Percentiles rank a stretch among this genome's conserved stretches.
These are phyloP conservation scores for Pipistrellus pygmaeus DNA, from an alignment of 2,797 vertebrate genomes.

Conservation along the genomic window DNA sequence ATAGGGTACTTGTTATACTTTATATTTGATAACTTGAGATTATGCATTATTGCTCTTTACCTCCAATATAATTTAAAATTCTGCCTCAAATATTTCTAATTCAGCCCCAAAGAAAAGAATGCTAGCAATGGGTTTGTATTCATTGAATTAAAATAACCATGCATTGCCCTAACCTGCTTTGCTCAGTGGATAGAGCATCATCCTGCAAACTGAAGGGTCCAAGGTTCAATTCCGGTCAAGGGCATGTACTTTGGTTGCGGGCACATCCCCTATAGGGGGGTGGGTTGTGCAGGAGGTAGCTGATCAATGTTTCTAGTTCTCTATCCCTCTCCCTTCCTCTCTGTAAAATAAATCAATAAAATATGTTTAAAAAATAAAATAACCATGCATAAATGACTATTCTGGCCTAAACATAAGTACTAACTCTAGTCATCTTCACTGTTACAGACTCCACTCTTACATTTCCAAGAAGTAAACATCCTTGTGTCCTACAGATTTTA, in stretches of 20 bases:
- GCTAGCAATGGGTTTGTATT: background rate
- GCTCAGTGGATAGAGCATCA: too few species aligned
- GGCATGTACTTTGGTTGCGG: too few species aligned
- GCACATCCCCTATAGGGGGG: too few species aligned
- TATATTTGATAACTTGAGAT: background rate
- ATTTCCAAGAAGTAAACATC: background rate
- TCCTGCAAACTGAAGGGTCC: too few species aligned
- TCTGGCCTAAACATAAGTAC: background rate
- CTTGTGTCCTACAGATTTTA: background rate
- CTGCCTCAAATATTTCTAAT: background rate
- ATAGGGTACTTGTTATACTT: background rate
- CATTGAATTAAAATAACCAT: background rate
- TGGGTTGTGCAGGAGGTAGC: too few species aligned
- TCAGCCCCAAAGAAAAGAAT: background rate
- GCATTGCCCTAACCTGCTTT: too few species aligned
- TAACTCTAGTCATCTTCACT: background rate
- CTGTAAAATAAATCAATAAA: too few species aligned
- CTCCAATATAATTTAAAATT: background rate
- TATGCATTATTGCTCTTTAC: background rate
- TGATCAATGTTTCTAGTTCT: too few species aligned
- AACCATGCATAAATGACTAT: background rate
- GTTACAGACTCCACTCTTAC: background rate
- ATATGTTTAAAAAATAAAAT: background rate
- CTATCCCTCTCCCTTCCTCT: too few species aligned
- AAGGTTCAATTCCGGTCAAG: too few species aligned